A percentile compares a stretch with the other conserved stretches of the same genome.
Evolutionary conservation across 92 coral and sea anemone genomes (phyloP).

Genomic region (Hydrozoanthus gracilis): DNA sequence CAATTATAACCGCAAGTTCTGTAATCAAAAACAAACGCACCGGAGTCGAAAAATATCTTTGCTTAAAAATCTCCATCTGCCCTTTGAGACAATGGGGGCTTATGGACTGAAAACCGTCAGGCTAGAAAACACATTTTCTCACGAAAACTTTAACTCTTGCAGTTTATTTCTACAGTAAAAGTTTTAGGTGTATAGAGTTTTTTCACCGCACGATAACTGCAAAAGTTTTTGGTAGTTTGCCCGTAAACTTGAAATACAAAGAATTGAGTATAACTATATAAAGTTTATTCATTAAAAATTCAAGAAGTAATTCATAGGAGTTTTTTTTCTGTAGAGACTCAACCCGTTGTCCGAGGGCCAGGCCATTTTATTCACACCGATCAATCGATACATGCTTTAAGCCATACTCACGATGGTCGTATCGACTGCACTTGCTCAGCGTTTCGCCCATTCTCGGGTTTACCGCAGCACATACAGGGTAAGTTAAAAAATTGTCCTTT

Average conservation of each 20-base stretch:
- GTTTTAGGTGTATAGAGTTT: too few species aligned
- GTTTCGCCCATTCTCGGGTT: conserved; percentile 85
- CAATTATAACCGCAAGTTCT: conserved; percentile 27
- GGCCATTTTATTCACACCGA: conserved; percentile 54
- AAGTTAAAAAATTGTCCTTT: neutral
- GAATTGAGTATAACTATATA: neutral
- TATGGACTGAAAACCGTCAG: neutral
- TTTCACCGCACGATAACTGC: too few species aligned
- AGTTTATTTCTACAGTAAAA: too few species aligned
- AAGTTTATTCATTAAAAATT: neutral
- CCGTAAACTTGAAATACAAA: neutral
- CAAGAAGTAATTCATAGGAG: neutral
- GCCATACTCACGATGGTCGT: conserved; percentile 68
- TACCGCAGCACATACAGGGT: conserved; percentile 79
- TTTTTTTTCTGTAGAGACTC: conserved; percentile 53
- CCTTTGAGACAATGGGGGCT: conserved; percentile 2
- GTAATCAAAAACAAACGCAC: neutral
- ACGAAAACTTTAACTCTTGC: neutral
- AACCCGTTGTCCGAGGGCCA: conserved; percentile 54
- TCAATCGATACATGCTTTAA: conserved; percentile 41
- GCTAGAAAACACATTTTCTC: neutral
- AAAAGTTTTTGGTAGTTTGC: neutral
- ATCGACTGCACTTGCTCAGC: conserved; percentile 97
- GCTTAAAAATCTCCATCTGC: neutral
- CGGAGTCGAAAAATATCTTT: neutral